Base-by-base conservation (phyloP, 1,140 invertebrate species). In the Trachelipus rathkii region DNA sequence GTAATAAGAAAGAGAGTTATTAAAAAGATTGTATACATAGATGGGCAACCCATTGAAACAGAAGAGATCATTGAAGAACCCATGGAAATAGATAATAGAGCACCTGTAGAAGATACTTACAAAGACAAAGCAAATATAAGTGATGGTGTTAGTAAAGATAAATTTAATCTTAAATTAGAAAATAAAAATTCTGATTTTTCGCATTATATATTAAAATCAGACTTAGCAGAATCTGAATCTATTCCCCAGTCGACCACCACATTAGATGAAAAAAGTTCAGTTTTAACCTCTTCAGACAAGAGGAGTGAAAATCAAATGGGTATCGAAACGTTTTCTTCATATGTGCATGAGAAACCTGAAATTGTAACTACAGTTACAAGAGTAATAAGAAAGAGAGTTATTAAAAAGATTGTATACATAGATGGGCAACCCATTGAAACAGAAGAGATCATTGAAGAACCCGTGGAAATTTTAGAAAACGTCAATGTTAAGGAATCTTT, bases 71-170 rank as follows among this genome's bases (percentile, higher is more conserved):
- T 70, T 15, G 75, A 75, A 33, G 78, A 79, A 68, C 76, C 73
- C 19, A 45, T 71, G 68, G 78, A 74, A 45, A 73, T 67, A 13
- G n/a, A n/a, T n/a, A n/a, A n/a, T n/a, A n/a, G n/a, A n/a, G n/a
- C n/a, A n/a, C n/a, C 89, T 10, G 93, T 94, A 85, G 92, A 94
- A 85, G 86, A 94, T 4, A 86, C 93, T 76, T 91, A 94, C 84
- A 91, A 73, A 19, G 9, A 21, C 19, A 19, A 70, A 19, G 10
- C 72, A 53, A 53, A 73, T 53, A 23, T 7, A n/a, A 23, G 24
- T 73, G 45, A 11, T n/a, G n/a, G n/a, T n/a, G n/a, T n/a, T n/a
- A n/a, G n/a, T n/a, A n/a, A 0, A n/a, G 15, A 23, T 23, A n/a
- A 23, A 3, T 0, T 7, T n/a, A n/a, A 66, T 7, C 15, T 66